Evolutionary conservation across 1,140 invertebrate species (phyloP).

Genomic region (Anthonomus grandis): DNA sequence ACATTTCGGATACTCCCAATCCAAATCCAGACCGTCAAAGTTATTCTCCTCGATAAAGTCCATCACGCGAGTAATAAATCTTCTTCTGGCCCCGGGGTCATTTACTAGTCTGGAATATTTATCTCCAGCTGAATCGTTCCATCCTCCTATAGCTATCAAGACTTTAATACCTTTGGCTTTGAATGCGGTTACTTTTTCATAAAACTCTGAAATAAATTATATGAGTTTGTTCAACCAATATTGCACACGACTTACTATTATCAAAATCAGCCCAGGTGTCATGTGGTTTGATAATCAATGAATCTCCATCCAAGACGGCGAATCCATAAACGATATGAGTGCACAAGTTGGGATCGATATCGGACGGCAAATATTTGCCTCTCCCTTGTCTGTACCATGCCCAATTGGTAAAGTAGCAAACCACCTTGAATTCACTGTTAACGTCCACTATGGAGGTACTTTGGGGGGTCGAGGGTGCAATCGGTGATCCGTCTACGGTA

Average conservation of each 20-base stretch:
- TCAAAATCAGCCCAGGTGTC: constrained; percentile 68
- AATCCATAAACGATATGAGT: constrained; percentile 75
- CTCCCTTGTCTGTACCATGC: constrained; percentile 61
- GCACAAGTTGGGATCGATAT: constrained; percentile 66
- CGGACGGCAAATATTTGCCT: constrained; percentile 63
- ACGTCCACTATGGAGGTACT: constrained; percentile 32
- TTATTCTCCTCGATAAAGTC: constrained; percentile 62
- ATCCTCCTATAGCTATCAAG: constrained; percentile 67
- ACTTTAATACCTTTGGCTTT: constrained; percentile 63
- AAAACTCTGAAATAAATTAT: constrained; percentile 52
- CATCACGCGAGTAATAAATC: constrained; percentile 60
- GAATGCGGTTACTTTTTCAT: constrained; percentile 55
- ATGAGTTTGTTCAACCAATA: not conserved
- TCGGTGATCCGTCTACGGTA: not conserved
- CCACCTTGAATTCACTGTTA: constrained; percentile 56
- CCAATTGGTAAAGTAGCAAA: constrained; percentile 72
- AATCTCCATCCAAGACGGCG: constrained; percentile 60
- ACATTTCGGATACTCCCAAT: constrained; percentile 74
- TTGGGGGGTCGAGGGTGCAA: constrained; percentile 4
- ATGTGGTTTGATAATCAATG: constrained; percentile 61
- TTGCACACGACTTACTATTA: constrained; percentile 52
- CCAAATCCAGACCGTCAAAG: constrained; percentile 69
- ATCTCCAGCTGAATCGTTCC: constrained; percentile 65
- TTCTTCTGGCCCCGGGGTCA: constrained; percentile 53
- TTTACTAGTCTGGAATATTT: constrained; percentile 64